These are phyloP conservation scores for Zosterops japonicus DNA, from an alignment of 2,113 vertebrate genomes.

Conservation along the genomic window DNA sequence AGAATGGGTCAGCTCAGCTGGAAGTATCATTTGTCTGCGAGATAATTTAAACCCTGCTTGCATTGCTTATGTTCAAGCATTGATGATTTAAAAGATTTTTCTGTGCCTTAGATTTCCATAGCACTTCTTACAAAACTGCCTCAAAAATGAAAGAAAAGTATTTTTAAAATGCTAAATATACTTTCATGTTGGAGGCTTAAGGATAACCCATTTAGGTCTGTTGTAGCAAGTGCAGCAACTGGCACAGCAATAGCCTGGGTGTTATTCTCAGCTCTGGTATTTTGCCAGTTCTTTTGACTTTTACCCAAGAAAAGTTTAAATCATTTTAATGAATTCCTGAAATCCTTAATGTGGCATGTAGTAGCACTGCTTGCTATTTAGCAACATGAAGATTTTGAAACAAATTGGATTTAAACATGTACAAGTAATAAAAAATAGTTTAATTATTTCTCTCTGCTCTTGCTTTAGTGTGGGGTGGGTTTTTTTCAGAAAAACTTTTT, in stretches of 20 bases:
- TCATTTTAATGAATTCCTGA: not conserved
- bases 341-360: not conserved
- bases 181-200: not conserved
- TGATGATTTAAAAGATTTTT: constrained; percentile 17
- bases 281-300: constrained; percentile 24
- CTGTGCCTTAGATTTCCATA: not conserved
- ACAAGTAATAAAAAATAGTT: not conserved
- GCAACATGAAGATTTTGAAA: not conserved
- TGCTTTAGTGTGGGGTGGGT: not conserved
- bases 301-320: constrained; percentile 28
- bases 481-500: not conserved
- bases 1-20: constrained; percentile 5
- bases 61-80: constrained; percentile 17
- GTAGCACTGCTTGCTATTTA: not conserved
- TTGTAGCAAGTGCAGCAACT: constrained; percentile 19
- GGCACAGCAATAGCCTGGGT: not conserved
- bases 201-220: constrained; percentile 20
- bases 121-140: not conserved
- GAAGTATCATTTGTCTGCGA: constrained; percentile 10
- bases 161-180: constrained; percentile 35
- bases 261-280: constrained; percentile 7
- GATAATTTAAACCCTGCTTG: constrained; percentile 30
- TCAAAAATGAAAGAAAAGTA: not conserved
- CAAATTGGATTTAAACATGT: not conserved
- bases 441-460: not conserved